phyloP scores from a whole-genome alignment of 2,888 invertebrate species.

The Orgyia antiqua region DNA sequence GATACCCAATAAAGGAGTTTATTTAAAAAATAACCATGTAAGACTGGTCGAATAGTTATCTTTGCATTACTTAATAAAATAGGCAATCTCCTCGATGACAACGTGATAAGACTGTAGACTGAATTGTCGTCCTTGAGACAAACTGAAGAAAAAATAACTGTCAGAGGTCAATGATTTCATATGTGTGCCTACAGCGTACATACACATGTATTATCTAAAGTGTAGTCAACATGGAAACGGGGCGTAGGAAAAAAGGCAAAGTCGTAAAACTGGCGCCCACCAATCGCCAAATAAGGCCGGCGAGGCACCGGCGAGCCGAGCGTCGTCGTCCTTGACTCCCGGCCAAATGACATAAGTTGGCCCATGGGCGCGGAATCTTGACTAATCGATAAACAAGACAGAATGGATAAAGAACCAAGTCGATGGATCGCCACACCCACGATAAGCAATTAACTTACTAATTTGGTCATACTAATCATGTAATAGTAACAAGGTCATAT shows the following conservation, averaged over 20 bases:
- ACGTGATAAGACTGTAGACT: constrained; percentile 30
- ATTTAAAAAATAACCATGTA: too few species aligned
- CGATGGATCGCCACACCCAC: constrained; percentile 58
- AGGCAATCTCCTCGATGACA: constrained; percentile 30
- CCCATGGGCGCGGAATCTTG: constrained; percentile 74
- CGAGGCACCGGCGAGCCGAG: constrained; percentile 63
- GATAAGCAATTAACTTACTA: constrained; percentile 53
- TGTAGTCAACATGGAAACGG: constrained; percentile 62
- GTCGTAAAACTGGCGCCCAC: constrained; percentile 77
- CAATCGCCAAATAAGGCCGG: constrained; percentile 75
- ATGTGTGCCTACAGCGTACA: constrained; percentile 44
- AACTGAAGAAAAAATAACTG: constrained; percentile 35
- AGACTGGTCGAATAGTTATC: too few species aligned
- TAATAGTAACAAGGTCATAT: constrained; percentile 21
- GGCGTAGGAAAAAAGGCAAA: constrained; percentile 70
- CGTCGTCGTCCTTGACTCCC: constrained; percentile 72
- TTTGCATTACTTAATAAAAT: too few species aligned
- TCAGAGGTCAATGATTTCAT: constrained; percentile 50
- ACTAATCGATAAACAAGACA: constrained; percentile 72
- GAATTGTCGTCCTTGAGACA: constrained; percentile 40
- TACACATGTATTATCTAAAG: constrained; percentile 53
- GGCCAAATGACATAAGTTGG: constrained; percentile 77
- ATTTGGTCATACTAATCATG: constrained; percentile 53
- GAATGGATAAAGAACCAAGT: constrained; percentile 59
- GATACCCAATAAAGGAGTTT: too few species aligned